Evolutionary conservation across 2,113 vertebrate species (phyloP).

Genomic region (Siphamia tubifer): DNA sequence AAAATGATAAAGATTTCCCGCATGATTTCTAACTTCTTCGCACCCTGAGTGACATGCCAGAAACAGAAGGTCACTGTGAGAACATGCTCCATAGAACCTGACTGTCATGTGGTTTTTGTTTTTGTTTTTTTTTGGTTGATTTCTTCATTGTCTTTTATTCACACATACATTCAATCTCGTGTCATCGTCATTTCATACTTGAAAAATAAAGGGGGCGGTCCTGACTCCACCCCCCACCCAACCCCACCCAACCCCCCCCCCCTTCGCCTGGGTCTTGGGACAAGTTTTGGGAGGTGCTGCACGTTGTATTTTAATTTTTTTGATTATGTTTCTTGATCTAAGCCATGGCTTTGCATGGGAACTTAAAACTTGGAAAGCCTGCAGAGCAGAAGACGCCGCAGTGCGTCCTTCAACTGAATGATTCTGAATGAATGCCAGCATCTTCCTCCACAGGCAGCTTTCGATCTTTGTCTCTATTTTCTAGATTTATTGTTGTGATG

Average conservation of each 20-base stretch:
- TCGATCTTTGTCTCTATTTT: conserved; percentile 68
- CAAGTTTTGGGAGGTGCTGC: conserved; percentile 64
- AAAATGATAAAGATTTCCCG: too few relatives aligned
- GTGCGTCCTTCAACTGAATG: conserved; percentile 49
- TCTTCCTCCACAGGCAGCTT: conserved; percentile 77
- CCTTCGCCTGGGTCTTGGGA: conserved; percentile 53
- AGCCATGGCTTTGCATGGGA: conserved; percentile 81
- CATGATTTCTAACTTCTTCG: too few relatives aligned
- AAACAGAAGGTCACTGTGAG: too few relatives aligned
- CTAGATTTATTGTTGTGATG: conserved; percentile 45
- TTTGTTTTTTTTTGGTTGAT: too few relatives aligned
- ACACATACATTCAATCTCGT: conserved; percentile 21
- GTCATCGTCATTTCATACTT: conserved; percentile 61
- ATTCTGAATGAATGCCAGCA: conserved; percentile 74
- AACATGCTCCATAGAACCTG: too few relatives aligned
- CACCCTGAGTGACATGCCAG: too few relatives aligned
- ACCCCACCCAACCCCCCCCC: neutral
- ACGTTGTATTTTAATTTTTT: conserved; percentile 72
- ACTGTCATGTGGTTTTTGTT: neutral
- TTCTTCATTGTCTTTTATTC: conserved; percentile 19
- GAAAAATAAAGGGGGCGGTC: conserved; percentile 22
- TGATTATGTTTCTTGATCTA: conserved; percentile 54
- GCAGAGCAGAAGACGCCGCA: conserved; percentile 42
- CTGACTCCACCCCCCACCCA: neutral
- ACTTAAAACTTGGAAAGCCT: conserved; percentile 65